A percentile compares a stretch with the other conserved stretches of the same genome.
phyloP scores from a whole-genome alignment of 2,888 invertebrate genomes.

The Saturnia japonica region DNA sequence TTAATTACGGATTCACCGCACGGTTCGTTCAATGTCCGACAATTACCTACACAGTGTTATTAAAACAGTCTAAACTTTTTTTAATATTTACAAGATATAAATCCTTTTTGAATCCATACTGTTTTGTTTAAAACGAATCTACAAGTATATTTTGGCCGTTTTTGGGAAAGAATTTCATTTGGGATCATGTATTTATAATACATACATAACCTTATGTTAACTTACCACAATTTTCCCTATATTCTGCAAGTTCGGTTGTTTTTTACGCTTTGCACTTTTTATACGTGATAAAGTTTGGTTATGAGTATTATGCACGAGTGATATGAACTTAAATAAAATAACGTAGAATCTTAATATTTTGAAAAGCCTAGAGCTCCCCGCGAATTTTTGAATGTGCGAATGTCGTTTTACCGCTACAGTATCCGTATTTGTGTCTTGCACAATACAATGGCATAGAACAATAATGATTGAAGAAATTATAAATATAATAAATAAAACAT shows the following conservation, averaged over 20 bases:
- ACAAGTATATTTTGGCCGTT: not conserved
- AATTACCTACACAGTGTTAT: slow-evolving; percentile 41
- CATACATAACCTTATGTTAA: not conserved
- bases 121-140: not conserved
- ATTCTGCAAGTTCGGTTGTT: not conserved
- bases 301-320: too few species aligned
- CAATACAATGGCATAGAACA: too few species aligned
- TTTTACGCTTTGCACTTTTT: not conserved
- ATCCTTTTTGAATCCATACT: not conserved
- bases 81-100: slow-evolving; percentile 11
- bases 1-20: slow-evolving; percentile 41
- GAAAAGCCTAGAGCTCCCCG: too few species aligned
- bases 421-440: too few species aligned
- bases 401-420: too few species aligned
- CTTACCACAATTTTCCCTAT: not conserved
- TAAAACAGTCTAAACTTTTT: slow-evolving; percentile 29
- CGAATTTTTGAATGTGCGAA: too few species aligned
- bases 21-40: slow-evolving; percentile 39
- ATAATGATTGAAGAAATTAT: too few species aligned
- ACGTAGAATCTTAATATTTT: too few species aligned
- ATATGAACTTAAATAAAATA: too few species aligned
- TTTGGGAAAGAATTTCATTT: not conserved
- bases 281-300: too few species aligned
- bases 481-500: too few species aligned
- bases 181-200: too few species aligned